These are phyloP conservation scores for Dendrocincla tyrannina DNA, from an alignment of 2,797 vertebrate species.

Conservation along the genomic window DNA sequence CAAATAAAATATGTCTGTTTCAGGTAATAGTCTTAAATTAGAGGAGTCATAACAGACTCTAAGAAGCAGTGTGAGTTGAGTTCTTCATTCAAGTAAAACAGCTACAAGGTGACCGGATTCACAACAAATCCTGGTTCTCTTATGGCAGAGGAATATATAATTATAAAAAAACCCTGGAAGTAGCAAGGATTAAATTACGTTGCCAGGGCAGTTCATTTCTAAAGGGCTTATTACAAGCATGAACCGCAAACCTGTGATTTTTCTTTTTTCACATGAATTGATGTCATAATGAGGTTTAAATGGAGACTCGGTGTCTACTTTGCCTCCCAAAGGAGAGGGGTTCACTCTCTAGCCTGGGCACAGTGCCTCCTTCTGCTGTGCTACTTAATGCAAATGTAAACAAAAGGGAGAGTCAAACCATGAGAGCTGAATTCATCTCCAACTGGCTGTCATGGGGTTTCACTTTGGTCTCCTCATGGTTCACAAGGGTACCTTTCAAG, in stretches of 20 bases:
- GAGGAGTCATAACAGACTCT: slow-evolving; percentile 60
- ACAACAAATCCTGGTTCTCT: slow-evolving; percentile 62
- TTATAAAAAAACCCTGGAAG: slow-evolving; percentile 66
- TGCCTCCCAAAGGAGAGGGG: slow-evolving; percentile 70
- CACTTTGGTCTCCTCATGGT: slow-evolving; percentile 59
- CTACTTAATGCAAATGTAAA: slow-evolving; percentile 75
- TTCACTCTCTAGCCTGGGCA: slow-evolving; percentile 64
- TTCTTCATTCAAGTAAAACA: slow-evolving; percentile 61
- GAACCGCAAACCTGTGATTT: slow-evolving; percentile 74
- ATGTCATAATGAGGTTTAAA: slow-evolving; percentile 80
- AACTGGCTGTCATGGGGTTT: slow-evolving; percentile 62
- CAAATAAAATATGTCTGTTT: slow-evolving; percentile 65
- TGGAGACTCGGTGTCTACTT: slow-evolving; percentile 76
- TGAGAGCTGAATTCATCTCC: slow-evolving; percentile 71
- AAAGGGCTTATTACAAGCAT: slow-evolving; percentile 66
- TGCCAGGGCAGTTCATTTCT: slow-evolving; percentile 68
- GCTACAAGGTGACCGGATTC: slow-evolving; percentile 55
- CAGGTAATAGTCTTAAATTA: slow-evolving; percentile 68
- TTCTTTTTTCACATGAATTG: slow-evolving; percentile 73
- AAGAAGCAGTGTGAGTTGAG: slow-evolving; percentile 62
- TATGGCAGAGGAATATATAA: slow-evolving; percentile 51
- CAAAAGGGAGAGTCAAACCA: slow-evolving; percentile 63
- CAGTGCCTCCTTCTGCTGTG: slow-evolving; percentile 70
- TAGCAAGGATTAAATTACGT: slow-evolving; percentile 64
- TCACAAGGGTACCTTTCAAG: slow-evolving; percentile 75